Evolutionary conservation across 2,888 invertebrate species (phyloP).

Genomic region (Sminthurides aquaticus): DNA sequence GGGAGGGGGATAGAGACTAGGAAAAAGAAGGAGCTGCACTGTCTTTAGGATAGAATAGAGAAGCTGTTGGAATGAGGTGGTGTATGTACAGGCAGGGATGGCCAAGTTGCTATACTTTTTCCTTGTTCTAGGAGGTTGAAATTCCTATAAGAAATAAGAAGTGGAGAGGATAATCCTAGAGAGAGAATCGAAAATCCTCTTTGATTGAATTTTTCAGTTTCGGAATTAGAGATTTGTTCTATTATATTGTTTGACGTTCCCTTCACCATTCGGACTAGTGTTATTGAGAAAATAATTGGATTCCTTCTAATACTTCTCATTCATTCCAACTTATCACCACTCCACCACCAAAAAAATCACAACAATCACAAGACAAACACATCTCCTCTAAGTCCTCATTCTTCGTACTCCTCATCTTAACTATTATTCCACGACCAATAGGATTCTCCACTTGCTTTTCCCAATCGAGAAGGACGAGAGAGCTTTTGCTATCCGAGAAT

Average conservation of each 20-base stretch:
- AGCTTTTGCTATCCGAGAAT: no score
- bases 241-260: slow-evolving; percentile 22
- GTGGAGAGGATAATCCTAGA: slow-evolving; percentile 22
- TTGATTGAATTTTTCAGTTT: slow-evolving; percentile 27
- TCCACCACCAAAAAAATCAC: neutral
- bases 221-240: slow-evolving; percentile 25
- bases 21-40: no score
- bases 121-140: neutral
- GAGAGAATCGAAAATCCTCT: slow-evolving; percentile 25
- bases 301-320: slow-evolving; percentile 24
- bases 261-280: slow-evolving; percentile 20
- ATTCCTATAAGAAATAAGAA: neutral
- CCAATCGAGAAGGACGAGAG: no score
- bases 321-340: slow-evolving; percentile 23
- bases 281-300: slow-evolving; percentile 25
- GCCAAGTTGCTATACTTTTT: no score
- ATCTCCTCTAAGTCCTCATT: neutral
- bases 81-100: no score
- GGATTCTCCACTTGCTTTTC: neutral
- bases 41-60: no score
- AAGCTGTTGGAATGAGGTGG: no score
- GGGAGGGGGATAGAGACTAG: no score
- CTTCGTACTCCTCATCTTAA: slow-evolving; percentile 5
- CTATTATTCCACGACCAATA: neutral
- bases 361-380: slow-evolving; percentile 2